Evolutionary conservation across 1,140 invertebrate genomes (phyloP), one percentile per base, ranked within the genome.

Genomic region (Drosophila erecta): DNA sequence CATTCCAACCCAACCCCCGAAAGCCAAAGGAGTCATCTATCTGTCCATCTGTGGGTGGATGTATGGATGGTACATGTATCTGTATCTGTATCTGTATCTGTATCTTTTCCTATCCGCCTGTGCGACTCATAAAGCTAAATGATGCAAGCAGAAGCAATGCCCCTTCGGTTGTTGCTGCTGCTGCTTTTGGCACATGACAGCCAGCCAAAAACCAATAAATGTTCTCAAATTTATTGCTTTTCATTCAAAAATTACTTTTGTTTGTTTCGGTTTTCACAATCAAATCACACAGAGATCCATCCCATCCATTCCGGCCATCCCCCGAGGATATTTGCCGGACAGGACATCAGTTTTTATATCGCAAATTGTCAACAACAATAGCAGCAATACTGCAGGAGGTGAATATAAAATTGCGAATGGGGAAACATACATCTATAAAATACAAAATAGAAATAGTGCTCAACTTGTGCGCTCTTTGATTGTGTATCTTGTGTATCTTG

Each of bases 161-260:
- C 80, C 70, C 44, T 61, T 72, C 54, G 41, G 49, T 40, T 53
- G 44, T 47, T 66, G 50, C 38, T 61, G 51, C 50, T 61, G 51
- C 55, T 60, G 71, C 43, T 53, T 54, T 56, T 72, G 74, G 40
- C 56, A 60, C 73, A 56, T 81, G 79, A 81, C 72, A 77, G 61
- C 43, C 59, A 76, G 60, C 56, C 75, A 87, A 90, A 90, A 90
- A 89, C 87, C 87, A 90, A 90, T 90, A 90, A 90, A 90, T 90
- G 87, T 90, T 86, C 62, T 81, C 77, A 84, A 89, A 90, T 90
- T 90, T 90, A 90, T 90, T 87, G 87, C 83, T 81, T 87, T 78
- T 90, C 73, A 90, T 89, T 84, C 76, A 77, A 79, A 70, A 83
- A 89, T 80, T 89, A 90, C 85, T 74, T 85, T 89, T 87, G 80